These are phyloP conservation scores for Paralvinella palmiformis DNA, from an alignment of 1,140 invertebrate species.

Conservation along the genomic window DNA sequence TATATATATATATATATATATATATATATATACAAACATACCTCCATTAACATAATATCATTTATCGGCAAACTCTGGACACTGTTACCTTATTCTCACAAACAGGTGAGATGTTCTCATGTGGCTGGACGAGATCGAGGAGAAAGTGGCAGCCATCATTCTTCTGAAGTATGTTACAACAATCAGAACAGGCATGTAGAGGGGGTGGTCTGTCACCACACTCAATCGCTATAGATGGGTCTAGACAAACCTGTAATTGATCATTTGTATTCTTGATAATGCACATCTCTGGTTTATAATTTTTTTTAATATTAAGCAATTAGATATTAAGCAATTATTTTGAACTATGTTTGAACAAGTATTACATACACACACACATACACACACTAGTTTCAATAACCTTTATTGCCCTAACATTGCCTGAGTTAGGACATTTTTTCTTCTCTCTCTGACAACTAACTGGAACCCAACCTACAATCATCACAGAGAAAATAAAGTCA, in stretches of 20 bases:
- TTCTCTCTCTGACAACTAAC: slow-evolving; percentile 69
- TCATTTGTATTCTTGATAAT: too few species aligned
- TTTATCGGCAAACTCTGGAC: not conserved
- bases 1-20: too few species aligned
- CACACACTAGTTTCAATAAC: too few species aligned
- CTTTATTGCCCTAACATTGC: slow-evolving; percentile 77
- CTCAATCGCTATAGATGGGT: slow-evolving; percentile 57
- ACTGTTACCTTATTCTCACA: slow-evolving; percentile 93
- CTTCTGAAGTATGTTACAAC: slow-evolving; percentile 78
- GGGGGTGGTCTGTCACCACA: slow-evolving; percentile 80
- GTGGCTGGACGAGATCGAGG: slow-evolving; percentile 86
- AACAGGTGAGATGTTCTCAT: slow-evolving; percentile 86
- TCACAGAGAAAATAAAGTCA: too few species aligned
- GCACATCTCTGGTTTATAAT: too few species aligned
- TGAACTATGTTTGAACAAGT: too few species aligned
- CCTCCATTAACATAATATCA: too few species aligned
- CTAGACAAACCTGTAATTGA: slow-evolving; percentile 53
- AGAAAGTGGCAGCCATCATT: slow-evolving; percentile 66
- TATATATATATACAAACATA: too few species aligned
- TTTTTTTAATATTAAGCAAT: too few species aligned
- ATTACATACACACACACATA: too few species aligned
- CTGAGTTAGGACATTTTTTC: slow-evolving; percentile 76
- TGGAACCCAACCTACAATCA: slow-evolving; percentile 53
- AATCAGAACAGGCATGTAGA: slow-evolving; percentile 92
- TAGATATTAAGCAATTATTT: too few species aligned